A percentile compares a stretch with the other conserved stretches of the same genome.
phyloP scores from a whole-genome alignment of 2,888 invertebrate genomes.

The Athetis lepigone region DNA sequence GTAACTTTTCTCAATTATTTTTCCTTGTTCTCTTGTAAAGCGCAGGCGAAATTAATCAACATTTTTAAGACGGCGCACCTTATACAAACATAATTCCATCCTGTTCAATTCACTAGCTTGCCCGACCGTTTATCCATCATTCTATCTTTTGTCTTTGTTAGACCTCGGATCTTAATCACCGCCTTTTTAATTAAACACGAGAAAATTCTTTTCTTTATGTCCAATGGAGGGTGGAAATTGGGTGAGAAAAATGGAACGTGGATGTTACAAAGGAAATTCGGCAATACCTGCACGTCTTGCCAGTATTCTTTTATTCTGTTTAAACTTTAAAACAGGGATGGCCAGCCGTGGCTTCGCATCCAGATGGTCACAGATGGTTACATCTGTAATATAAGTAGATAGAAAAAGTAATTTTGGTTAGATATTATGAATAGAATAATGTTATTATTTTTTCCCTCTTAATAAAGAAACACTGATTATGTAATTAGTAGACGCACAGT shows the following conservation, averaged over 20 bases:
- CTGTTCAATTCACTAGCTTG: constrained; percentile 35
- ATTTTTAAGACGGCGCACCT: constrained; percentile 22
- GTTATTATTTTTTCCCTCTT: no score
- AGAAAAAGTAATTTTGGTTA: no score
- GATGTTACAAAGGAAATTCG: constrained; percentile 37
- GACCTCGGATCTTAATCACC: constrained; percentile 58
- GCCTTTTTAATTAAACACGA: constrained; percentile 63
- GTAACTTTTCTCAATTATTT: neutral
- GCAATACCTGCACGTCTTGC: constrained; percentile 27
- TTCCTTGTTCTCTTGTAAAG: neutral
- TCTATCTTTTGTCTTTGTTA: constrained; percentile 53
- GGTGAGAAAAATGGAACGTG: constrained; percentile 35
- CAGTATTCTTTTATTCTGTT: constrained; percentile 21
- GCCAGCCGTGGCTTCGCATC: no score
- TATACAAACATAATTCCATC: constrained; percentile 50
- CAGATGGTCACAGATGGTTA: no score
- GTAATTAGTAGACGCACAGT: no score
- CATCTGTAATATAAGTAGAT: no score
- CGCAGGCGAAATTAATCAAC: constrained; percentile 34
- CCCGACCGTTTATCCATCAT: constrained; percentile 56
- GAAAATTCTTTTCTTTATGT: constrained; percentile 45
- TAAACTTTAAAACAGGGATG: no score
- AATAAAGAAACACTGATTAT: no score
- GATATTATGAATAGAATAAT: no score
- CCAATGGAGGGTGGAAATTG: constrained; percentile 51